Percentiles rank a stretch among this genome's conserved stretches.
Evolutionary conservation across 2,113 vertebrate genomes (phyloP).

Genomic region (Alectura lathami): DNA sequence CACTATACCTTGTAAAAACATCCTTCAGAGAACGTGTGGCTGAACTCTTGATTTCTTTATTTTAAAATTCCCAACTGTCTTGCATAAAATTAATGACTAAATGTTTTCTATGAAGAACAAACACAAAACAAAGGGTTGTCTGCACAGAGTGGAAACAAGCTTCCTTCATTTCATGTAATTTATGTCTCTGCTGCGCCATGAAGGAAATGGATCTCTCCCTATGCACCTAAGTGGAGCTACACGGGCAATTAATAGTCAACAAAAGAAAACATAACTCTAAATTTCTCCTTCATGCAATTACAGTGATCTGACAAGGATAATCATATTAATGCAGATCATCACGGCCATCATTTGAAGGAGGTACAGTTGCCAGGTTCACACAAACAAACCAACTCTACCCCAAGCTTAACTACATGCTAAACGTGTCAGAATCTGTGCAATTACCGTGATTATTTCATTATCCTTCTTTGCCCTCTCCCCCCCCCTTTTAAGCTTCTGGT

Average conservation of each 20-base stretch:
- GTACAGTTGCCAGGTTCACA: slow-evolving; percentile 7
- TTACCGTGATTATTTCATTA: not conserved
- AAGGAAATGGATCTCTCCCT: slow-evolving; percentile 26
- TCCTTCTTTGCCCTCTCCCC: no score
- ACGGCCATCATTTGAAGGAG: not conserved
- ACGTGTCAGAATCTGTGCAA: not conserved
- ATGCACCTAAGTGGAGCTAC: not conserved
- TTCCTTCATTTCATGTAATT: not conserved
- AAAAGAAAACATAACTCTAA: slow-evolving; percentile 15
- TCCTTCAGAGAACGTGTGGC: not conserved
- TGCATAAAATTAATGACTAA: not conserved
- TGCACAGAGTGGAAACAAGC: not conserved
- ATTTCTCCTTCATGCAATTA: slow-evolving; percentile 28
- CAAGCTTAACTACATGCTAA: not conserved
- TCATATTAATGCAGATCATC: not conserved
- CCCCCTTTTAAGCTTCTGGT: not conserved
- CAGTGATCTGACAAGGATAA: not conserved
- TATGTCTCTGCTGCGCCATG: not conserved
- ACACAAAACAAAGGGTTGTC: not conserved
- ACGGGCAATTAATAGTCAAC: slow-evolving; percentile 12
- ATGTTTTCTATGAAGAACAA: not conserved
- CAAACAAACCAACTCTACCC: not conserved
- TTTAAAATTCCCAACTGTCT: not conserved
- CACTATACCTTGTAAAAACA: not conserved
- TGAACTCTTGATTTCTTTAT: slow-evolving; percentile 26